These are phyloP conservation scores for Pteropus alecto DNA, from an alignment of 2,113 vertebrate genomes.

Conservation along the genomic window DNA sequence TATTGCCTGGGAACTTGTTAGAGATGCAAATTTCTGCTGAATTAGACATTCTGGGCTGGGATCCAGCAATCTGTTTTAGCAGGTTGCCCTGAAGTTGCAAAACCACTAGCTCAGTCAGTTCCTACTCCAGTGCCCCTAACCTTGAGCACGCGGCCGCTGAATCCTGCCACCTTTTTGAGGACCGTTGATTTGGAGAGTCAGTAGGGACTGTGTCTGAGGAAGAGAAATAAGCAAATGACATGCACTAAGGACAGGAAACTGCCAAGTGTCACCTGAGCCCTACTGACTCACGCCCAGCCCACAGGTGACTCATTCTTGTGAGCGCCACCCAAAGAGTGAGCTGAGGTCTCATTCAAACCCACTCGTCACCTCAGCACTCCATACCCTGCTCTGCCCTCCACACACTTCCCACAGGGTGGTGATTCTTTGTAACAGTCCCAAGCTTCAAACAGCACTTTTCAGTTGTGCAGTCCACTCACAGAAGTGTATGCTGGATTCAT, in stretches of 20 bases:
- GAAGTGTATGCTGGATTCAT: neutral
- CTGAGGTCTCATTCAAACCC: neutral
- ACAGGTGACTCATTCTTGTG: neutral
- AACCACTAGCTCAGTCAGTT: neutral
- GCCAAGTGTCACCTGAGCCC: neutral
- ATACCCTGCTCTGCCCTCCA: neutral
- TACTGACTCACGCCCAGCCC: neutral
- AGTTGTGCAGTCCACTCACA: neutral
- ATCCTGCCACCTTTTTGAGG: neutral
- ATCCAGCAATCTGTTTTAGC: neutral
- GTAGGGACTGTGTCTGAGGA: neutral
- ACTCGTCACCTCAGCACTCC: neutral
- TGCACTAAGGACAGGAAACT: neutral
- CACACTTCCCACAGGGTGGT: neutral
- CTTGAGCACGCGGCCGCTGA: neutral
- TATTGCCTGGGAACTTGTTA: neutral
- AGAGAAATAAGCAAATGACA: neutral
- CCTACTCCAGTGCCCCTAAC: no score
- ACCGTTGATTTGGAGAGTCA: neutral
- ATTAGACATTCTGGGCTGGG: neutral
- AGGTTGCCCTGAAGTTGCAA: neutral
- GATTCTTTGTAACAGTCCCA: neutral
- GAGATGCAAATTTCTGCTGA: neutral
- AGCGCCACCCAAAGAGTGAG: neutral
- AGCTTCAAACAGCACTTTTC: neutral